Base-by-base conservation (phyloP, 2,888 invertebrate species). In the Cryptophagus acutangulus region DNA sequence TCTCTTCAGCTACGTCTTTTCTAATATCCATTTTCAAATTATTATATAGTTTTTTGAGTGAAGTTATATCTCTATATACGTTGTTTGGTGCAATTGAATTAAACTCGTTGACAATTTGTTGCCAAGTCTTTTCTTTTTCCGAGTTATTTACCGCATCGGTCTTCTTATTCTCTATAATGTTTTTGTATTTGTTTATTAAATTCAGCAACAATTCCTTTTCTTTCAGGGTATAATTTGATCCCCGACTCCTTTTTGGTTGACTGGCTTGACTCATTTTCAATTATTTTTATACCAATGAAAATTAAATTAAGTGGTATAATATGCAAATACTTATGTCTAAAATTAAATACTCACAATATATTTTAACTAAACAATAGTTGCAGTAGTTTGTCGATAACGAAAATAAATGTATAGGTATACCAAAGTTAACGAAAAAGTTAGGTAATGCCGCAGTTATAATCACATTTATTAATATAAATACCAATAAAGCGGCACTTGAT, bases 81-180 rank as follows among this genome's bases (percentile, higher is more conserved):
- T 20, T 20, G n/a, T n/a, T 20, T 20, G 24, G 6, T 8, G 24
- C 6, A 8, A 8, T 6, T 20, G 24, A 6, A 20, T 20, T 20
- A 20, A 20, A 20, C n/a, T 20, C 24, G 6, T 20, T n/a, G 6
- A 20, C 24, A 20, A 20, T 20, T 20, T 20, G 6, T n/a, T 8
- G 6, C 24, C 24, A 20, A 20, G 24, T 20, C 24, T 20, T 20
- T 20, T 20, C 24, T 20, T 20, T 20, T 20, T 20, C 24, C n/a
- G 24, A 6, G 24, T 20, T 20, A n/a, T 20, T 20, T 20, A 20
- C 24, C n/a, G 24, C 24, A 20, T 20, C 24, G 6, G 24, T 20
- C 24, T 20, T 20, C n/a, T 20, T 20, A n/a, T 20, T 20, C n/a
- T 20, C 24, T 20, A 20, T 20, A 8, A 20, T 20, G n/a, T 20